Percentiles rank a stretch among this genome's conserved stretches.
Conservation (phyloP, 2,113 vertebrate species). For the Leiothrix lutea region DNA sequence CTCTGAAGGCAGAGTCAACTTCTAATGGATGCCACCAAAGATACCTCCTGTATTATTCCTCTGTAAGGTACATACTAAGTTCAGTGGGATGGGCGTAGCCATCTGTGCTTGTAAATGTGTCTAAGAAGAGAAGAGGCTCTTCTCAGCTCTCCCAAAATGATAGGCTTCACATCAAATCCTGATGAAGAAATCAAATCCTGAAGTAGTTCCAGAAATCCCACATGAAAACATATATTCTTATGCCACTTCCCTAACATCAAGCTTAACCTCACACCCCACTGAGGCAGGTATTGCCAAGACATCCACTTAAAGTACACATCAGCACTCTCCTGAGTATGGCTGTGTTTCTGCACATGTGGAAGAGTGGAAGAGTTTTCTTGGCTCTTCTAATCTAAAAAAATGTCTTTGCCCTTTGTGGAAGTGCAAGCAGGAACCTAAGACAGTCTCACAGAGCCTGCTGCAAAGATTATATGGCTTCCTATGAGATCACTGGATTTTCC, state of each 20-base stretch:
- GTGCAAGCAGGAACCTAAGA: background rate
- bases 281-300: background rate
- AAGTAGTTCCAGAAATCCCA: background rate
- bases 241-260: background rate
- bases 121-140: background rate
- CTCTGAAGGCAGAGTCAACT: background rate
- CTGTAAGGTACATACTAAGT: background rate
- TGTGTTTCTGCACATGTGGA: background rate
- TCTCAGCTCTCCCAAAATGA: background rate
- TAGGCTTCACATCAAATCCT: background rate
- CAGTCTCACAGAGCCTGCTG: background rate
- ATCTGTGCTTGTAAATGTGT: background rate
- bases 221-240: background rate
- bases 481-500: background rate
- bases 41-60: background rate
- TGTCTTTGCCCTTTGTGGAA: background rate
- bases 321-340: background rate
- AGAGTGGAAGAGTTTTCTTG: background rate
- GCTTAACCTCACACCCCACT: background rate
- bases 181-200: background rate
- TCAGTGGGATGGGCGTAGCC: background rate
- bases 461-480: background rate
- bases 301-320: background rate
- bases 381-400: background rate
- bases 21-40: background rate